Evolutionary conservation across 2,113 vertebrate genomes (phyloP), one percentile per base, ranked within the genome.

Genomic region (Campylomormyrus numenius): DNA sequence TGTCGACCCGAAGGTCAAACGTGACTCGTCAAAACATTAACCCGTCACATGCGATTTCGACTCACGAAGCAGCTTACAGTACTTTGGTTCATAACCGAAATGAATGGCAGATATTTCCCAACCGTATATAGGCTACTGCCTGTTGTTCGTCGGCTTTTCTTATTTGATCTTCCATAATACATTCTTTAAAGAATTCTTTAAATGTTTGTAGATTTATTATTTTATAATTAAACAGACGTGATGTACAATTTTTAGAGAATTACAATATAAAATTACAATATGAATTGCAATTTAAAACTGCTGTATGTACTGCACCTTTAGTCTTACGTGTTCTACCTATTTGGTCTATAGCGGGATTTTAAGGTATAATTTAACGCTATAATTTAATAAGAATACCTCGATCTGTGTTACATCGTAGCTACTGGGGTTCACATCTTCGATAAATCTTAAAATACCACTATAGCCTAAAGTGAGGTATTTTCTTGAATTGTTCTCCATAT

Each of bases 211-310:
- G 11, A 70, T 70, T 70, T 70, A 13, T 49, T 48, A 80, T 42
- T 50, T 50, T 48, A 48, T 27, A 86, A 50, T 6, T 31, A 85
- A 85, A 85, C 42, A 10, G 21, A 3, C 27, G 45, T 48, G 9
- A 86, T 86, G 24, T 50, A 27, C 45, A 48, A 17, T 48, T 24
- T 49, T n/a, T n/a, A 24, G 48, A 45, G 83, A 85, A 85, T 53
- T 87, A 31, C 24, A 48, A 85, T 56, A 87, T 87, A 48, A 85
- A 85, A 85, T 53, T 87, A 17, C 24, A 48, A 85, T 56, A 87
- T 87, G 27, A 87, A 53, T 87, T 48, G 19, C 83, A 9, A 42
- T 80, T 19, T 42, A 80, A 42, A 80, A 39, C 4, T n/a, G 10
- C 8, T 21, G 15, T 10, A 19, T 2, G 39, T 9, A 6, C 31